phyloP scores from a whole-genome alignment of 2,113 vertebrate species.

The Brachypteracias leptosomus region DNA sequence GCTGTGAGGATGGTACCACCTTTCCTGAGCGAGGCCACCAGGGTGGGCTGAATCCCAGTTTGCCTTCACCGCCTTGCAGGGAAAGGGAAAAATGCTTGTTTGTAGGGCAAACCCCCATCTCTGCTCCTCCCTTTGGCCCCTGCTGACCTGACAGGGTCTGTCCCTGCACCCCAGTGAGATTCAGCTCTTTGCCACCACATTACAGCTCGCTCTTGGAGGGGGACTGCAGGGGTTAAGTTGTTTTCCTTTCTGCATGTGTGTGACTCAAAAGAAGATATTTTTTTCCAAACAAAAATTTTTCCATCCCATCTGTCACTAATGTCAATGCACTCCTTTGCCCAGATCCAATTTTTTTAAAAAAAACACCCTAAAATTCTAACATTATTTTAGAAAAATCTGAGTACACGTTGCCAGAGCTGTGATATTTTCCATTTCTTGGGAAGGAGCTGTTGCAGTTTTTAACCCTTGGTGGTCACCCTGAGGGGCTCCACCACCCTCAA shows the following conservation, averaged over 20 bases:
- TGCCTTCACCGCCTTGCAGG: neutral
- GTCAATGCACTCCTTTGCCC: constrained; percentile 35
- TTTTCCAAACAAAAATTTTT: neutral
- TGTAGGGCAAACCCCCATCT: neutral
- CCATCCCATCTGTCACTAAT: constrained; percentile 63
- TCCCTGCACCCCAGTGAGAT: neutral
- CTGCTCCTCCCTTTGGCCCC: neutral
- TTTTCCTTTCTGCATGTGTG: neutral
- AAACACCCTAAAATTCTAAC: neutral
- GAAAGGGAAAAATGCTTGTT: neutral
- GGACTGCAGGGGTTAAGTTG: neutral
- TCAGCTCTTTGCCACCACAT: neutral
- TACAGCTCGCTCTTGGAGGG: neutral
- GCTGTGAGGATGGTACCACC: neutral
- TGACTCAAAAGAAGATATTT: constrained; percentile 17
- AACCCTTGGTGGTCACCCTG: neutral
- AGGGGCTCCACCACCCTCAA: neutral
- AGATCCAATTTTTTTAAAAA: neutral
- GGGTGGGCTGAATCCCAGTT: rapidly evolving
- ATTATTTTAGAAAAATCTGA: neutral
- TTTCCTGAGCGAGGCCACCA: neutral
- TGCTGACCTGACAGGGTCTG: neutral
- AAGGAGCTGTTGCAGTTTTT: neutral
- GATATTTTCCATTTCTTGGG: neutral
- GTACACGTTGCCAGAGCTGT: neutral